phyloP scores from a whole-genome alignment of 2,888 invertebrate genomes.

The Acanthosepion pharaonis region DNA sequence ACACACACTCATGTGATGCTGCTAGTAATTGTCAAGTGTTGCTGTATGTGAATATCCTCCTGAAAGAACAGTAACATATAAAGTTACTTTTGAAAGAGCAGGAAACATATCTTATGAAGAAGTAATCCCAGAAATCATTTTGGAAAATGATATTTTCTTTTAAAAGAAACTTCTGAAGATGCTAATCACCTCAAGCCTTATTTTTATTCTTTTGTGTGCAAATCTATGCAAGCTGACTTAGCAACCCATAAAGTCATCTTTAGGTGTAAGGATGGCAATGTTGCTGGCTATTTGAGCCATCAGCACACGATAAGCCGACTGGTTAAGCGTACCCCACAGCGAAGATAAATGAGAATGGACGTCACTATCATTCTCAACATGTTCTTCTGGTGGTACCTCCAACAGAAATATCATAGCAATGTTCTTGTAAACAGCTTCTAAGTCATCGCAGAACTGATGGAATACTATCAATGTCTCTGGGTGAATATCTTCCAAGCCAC shows the following conservation, averaged over 20 bases:
- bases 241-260: background rate
- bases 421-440: background rate
- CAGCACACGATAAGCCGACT: background rate
- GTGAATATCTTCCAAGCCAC: background rate
- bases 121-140: background rate
- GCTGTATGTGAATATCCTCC: too few relatives aligned
- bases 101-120: background rate
- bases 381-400: background rate
- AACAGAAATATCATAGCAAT: background rate
- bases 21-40: too few relatives aligned
- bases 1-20: too few relatives aligned
- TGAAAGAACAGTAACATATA: too few relatives aligned
- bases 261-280: constrained; percentile 18
- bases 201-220: background rate
- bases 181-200: background rate
- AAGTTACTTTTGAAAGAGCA: too few relatives aligned
- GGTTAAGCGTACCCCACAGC: background rate
- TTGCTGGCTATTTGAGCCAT: constrained; percentile 1
- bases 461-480: background rate
- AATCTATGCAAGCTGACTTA: background rate
- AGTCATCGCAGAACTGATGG: background rate
- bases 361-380: background rate
- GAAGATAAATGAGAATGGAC: background rate
- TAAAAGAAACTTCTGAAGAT: background rate
- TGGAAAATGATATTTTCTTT: background rate